Evolutionary conservation across 1,140 invertebrate genomes (phyloP), one percentile per base, ranked within the genome.

Genomic region (Drosophila varians): DNA sequence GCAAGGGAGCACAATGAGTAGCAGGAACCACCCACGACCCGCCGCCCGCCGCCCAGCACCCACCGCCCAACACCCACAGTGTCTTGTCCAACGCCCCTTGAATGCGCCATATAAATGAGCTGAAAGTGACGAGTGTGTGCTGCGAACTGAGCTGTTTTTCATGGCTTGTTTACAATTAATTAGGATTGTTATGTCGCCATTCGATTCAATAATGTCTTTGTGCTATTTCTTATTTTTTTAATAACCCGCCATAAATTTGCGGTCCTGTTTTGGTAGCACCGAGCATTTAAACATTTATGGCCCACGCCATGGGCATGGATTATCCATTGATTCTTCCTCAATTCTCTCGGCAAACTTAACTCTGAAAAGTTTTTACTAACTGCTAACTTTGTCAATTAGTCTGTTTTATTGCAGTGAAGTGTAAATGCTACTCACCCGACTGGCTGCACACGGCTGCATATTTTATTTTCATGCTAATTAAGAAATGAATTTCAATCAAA

Each of bases 131-230:
- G 19, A 16, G 53, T 57, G 57, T 47, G 64, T 77, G 55, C 57
- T 11, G 12, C 58, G 58, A 45, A 25, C 21, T 64, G 78, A 56
- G 42, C 31, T 61, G 71, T 55, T 77, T 73, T 87, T 87, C 77
- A 86, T 87, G 52, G 74, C 77, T 86, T 86, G 82, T 86, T 86
- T 86, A 86, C 82, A 86, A 77, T 86, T 86, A 86, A 86, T 86
- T 86, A 77, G 60, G 69, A 82, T 68, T 82, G 77, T 86, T 87
- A 65, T 82, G 73, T 80, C 64, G 68, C 82, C 62, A 74, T 82
- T 86, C 64, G 25, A 75, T 80, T 80, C 80, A 84, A 79, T 75
- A 62, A 86, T 72, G 60, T 75, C 52, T 74, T 74, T 74, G 48
- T 73, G 49, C 48, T 42, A 38, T 71, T 18, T 34, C 25, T 47